phyloP scores from a whole-genome alignment of 2,113 vertebrate species.

The Pluvialis apricaria region DNA sequence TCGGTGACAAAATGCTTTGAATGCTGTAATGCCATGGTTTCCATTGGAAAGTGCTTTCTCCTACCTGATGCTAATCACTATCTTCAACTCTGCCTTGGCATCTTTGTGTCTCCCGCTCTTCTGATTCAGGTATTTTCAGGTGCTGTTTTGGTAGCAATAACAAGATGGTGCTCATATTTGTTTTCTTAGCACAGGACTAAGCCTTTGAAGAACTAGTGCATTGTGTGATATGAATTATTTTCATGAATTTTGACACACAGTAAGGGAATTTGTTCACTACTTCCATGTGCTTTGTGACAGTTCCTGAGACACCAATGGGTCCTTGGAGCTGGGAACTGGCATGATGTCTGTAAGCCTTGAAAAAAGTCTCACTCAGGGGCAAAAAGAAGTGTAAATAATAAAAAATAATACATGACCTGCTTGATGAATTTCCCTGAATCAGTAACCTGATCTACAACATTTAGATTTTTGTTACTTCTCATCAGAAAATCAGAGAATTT shows the following conservation, averaged over 20 bases:
- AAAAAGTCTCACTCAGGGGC: neutral
- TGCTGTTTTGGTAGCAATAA: neutral
- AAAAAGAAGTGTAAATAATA: neutral
- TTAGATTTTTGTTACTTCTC: neutral
- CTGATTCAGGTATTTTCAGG: neutral
- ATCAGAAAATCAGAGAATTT: neutral
- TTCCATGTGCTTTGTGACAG: neutral
- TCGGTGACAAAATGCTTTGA: neutral
- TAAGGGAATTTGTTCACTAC: neutral
- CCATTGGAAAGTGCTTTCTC: neutral
- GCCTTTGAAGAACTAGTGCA: neutral
- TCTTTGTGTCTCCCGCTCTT: neutral
- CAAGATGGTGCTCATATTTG: neutral
- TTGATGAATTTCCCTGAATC: neutral
- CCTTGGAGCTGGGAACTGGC: neutral
- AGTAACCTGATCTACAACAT: neutral
- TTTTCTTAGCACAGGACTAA: neutral
- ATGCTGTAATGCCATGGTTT: neutral
- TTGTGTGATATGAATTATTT: neutral
- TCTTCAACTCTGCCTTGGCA: neutral
- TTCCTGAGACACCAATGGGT: neutral
- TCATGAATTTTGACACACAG: neutral
- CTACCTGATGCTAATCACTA: neutral
- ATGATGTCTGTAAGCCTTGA: neutral
- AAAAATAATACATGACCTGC: neutral